phyloP scores from a whole-genome alignment of 2,113 vertebrate species.

The Narcine bancroftii region DNA sequence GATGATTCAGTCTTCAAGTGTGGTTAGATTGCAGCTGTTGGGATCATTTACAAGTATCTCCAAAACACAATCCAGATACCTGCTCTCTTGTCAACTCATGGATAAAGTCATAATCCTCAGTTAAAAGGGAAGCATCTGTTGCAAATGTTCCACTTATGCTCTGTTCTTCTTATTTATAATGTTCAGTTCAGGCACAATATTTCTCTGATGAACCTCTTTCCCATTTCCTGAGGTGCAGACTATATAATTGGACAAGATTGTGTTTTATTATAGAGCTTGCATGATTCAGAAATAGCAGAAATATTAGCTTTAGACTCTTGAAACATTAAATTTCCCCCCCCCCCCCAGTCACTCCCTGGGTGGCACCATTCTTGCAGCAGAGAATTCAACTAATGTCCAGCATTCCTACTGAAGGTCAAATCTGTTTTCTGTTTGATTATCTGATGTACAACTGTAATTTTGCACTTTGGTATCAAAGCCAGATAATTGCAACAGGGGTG shows the following conservation, averaged over 20 bases:
- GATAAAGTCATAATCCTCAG: neutral
- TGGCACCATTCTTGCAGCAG: neutral
- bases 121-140: constrained; percentile 23
- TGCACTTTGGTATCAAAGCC: too few relatives aligned
- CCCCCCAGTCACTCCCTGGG: neutral
- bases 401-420: neutral
- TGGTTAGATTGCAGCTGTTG: constrained; percentile 3
- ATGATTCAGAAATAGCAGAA: constrained; percentile 19
- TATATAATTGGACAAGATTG: neutral
- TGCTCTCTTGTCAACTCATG: neutral
- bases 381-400: neutral
- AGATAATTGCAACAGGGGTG: too few relatives aligned
- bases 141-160: neutral
- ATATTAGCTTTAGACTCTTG: neutral
- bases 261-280: neutral
- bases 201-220: neutral
- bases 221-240: neutral
- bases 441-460: too few relatives aligned
- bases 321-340: neutral
- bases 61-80: neutral
- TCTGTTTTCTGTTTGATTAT: too few relatives aligned
- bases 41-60: constrained; percentile 16
- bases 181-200: neutral
- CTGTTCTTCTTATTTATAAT: neutral
- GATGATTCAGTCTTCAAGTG: neutral